Evolutionary conservation across 2,797 vertebrate species (phyloP).

Genomic region (Acrossocheilus fasciatus): DNA sequence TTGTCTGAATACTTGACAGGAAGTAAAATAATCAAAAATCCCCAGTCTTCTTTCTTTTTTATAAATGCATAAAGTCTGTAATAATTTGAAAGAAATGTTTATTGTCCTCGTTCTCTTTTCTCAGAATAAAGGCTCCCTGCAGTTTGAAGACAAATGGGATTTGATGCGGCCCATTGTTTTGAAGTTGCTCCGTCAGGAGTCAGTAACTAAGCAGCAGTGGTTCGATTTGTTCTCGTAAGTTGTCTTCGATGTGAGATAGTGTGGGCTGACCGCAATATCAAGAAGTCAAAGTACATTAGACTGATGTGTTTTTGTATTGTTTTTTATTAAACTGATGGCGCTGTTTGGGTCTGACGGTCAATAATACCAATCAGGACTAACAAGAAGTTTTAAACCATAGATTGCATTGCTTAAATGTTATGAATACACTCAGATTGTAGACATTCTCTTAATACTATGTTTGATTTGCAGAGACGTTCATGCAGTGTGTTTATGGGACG

Average conservation of each 20-base stretch:
- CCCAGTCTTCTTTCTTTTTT: background rate
- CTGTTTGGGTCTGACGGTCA: background rate
- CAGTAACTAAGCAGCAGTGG: slow-evolving; percentile 96
- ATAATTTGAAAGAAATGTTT: background rate
- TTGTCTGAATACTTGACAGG: background rate
- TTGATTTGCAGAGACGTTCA: slow-evolving; percentile 87
- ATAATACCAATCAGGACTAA: background rate
- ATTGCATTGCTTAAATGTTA: background rate
- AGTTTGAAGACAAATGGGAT: slow-evolving; percentile 99
- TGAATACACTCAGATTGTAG: background rate
- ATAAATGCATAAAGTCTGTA: background rate
- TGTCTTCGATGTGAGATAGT: background rate
- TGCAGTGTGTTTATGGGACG: slow-evolving; percentile 96
- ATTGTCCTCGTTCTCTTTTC: slow-evolving; percentile 13
- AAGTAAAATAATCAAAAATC: background rate
- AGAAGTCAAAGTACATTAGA: background rate
- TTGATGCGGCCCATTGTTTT: slow-evolving; percentile 96
- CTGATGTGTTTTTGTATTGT: background rate
- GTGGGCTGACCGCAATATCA: background rate
- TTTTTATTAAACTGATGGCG: background rate
- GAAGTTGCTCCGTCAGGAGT: slow-evolving; percentile 95
- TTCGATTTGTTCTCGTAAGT: slow-evolving; percentile 97
- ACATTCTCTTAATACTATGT: background rate
- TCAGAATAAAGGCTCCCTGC: slow-evolving; percentile 97
- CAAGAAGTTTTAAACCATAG: background rate